These are phyloP conservation scores for Paguma larvata DNA, from an alignment of 2,797 vertebrate genomes.

Conservation along the genomic window DNA sequence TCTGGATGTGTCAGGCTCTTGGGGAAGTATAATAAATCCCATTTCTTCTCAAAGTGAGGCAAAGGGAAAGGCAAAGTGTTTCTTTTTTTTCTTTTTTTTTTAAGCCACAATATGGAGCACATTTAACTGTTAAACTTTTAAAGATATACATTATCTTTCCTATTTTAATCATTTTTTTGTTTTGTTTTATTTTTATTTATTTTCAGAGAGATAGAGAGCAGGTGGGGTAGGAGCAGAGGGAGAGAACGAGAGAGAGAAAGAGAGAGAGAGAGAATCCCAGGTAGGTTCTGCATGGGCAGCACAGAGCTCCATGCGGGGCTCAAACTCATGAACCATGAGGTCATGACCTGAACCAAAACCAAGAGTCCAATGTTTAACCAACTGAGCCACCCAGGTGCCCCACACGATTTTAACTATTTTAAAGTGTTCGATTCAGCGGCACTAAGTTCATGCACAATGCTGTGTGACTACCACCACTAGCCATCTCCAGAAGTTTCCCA, in stretches of 20 bases:
- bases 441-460: not conserved
- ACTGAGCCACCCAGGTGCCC: too few relatives aligned
- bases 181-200: too few relatives aligned
- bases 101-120: not conserved
- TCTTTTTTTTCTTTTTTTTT: not conserved
- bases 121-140: slow-evolving; percentile 29
- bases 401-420: not conserved
- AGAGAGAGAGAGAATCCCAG: too few relatives aligned
- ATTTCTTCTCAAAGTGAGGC: not conserved
- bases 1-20: not conserved
- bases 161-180: not conserved
- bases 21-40: not conserved
- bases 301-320: too few relatives aligned
- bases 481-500: not conserved
- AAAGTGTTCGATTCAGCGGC: not conserved
- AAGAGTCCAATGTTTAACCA: too few relatives aligned
- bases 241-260: too few relatives aligned
- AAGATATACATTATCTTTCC: not conserved
- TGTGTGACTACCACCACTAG: not conserved
- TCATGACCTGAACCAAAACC: too few relatives aligned
- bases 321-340: too few relatives aligned
- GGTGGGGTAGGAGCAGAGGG: too few relatives aligned
- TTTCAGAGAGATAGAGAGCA: too few relatives aligned
- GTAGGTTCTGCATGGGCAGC: too few relatives aligned
- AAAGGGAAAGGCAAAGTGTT: not conserved